Conservation (phyloP, 2,888 invertebrate species). For the Teleogryllus oceanicus region DNA sequence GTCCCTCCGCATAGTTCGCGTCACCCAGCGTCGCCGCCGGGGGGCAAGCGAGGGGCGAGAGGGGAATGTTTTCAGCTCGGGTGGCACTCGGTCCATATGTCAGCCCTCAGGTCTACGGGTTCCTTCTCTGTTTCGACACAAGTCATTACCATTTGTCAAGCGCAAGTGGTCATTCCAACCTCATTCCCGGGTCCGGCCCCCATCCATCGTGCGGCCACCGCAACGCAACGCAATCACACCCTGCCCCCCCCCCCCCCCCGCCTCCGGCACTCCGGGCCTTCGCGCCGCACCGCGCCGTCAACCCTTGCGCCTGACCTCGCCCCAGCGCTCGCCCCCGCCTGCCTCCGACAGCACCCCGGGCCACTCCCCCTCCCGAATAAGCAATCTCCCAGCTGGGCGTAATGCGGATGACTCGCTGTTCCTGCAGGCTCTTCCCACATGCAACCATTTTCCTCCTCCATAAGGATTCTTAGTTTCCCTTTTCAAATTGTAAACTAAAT, state of each 20-base stretch:
- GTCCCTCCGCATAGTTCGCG: too few species aligned
- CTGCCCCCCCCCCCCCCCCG: neutral
- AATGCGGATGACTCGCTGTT: too few species aligned
- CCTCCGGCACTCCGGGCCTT: neutral
- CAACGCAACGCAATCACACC: neutral
- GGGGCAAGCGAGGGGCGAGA: neutral
- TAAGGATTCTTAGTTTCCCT: too few species aligned
- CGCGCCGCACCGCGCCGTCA: neutral
- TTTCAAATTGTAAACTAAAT: too few species aligned
- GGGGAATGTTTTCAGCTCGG: neutral
- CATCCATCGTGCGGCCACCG: slow-evolving; percentile 18
- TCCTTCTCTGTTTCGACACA: slow-evolving; percentile 30
- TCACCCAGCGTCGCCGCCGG: too few species aligned
- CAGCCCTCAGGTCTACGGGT: neutral
- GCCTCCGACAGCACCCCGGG: too few species aligned
- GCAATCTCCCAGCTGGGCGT: too few species aligned
- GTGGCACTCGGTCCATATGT: slow-evolving; percentile 8
- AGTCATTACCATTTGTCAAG: slow-evolving; percentile 36
- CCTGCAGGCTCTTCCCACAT: too few species aligned
- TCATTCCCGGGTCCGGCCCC: slow-evolving; percentile 27
- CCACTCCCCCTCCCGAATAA: neutral
- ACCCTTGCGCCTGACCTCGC: slow-evolving; percentile 19
- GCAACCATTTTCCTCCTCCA: too few species aligned
- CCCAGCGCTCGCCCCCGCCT: neutral
- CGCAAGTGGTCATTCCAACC: slow-evolving; percentile 31